These are phyloP conservation scores for Harlomillsia oculata DNA, from an alignment of 1,140 invertebrate species.

Conservation along the genomic window DNA sequence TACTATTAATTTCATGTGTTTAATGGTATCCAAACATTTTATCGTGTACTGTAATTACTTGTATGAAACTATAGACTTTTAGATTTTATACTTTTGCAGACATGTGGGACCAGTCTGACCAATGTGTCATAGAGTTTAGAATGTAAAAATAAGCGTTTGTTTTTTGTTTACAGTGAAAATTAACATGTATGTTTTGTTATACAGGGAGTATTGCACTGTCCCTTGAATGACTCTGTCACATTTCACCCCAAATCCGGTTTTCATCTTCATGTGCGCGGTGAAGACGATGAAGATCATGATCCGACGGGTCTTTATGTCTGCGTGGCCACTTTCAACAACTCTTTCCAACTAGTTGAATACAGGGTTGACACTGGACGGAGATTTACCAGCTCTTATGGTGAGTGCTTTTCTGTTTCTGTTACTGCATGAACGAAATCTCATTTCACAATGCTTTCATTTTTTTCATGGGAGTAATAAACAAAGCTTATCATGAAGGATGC, in stretches of 20 bases:
- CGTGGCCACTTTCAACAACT: slow-evolving; percentile 19
- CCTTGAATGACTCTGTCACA: slow-evolving; percentile 19
- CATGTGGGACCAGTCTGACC: no score
- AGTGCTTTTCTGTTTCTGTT: background rate
- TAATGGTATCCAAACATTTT: no score
- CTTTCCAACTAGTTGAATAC: slow-evolving; percentile 22
- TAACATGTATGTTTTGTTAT: background rate
- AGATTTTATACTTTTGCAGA: background rate
- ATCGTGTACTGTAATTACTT: no score
- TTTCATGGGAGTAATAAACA: no score
- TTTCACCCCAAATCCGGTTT: slow-evolving; percentile 26
- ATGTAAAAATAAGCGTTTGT: no score
- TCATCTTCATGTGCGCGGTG: slow-evolving; percentile 11
- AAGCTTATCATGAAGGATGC: no score
- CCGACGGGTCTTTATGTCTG: slow-evolving; percentile 18
- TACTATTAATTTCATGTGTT: no score
- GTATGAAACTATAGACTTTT: background rate
- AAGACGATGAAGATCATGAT: slow-evolving; percentile 15
- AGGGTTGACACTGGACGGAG: background rate
- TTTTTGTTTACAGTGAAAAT: no score
- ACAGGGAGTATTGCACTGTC: slow-evolving; percentile 25
- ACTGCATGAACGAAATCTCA: background rate
- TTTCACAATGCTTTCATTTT: no score
- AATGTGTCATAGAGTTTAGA: no score
- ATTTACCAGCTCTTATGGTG: background rate